phyloP scores from a whole-genome alignment of 2,888 invertebrate genomes.

The Eristalis intricaria region DNA sequence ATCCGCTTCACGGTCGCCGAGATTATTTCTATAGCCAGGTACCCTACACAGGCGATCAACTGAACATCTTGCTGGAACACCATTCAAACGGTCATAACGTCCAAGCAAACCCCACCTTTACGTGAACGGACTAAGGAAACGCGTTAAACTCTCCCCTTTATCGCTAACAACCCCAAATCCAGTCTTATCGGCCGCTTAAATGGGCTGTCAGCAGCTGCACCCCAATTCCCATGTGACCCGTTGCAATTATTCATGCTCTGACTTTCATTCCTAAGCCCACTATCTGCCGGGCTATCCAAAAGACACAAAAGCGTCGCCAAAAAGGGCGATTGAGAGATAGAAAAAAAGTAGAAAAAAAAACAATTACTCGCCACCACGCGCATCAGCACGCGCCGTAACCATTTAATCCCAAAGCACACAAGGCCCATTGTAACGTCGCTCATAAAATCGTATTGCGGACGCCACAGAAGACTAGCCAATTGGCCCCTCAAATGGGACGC shows the following conservation, averaged over 20 bases:
- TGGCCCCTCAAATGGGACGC: conserved; percentile 16
- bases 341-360: conserved; percentile 21
- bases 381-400: conserved; percentile 39
- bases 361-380: conserved; percentile 47
- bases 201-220: conserved; percentile 37
- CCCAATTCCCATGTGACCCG: conserved; percentile 27
- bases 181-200: conserved; percentile 18
- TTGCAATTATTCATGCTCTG: conserved; percentile 35
- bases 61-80: no score
- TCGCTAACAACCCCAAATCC: background rate
- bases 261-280: conserved; percentile 7
- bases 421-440: background rate
- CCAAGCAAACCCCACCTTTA: background rate
- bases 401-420: conserved; percentile 34
- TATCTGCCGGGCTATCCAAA: conserved; percentile 3
- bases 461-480: conserved; percentile 28
- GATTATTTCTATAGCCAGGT: no score
- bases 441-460: conserved; percentile 50
- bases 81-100: no score
- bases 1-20: no score
- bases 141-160: background rate
- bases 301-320: conserved; percentile 8
- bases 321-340: background rate
- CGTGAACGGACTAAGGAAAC: no score
- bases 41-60: no score